Evolutionary conservation across 2,888 invertebrate genomes (phyloP).

Genomic region (Uloborus plumipes): DNA sequence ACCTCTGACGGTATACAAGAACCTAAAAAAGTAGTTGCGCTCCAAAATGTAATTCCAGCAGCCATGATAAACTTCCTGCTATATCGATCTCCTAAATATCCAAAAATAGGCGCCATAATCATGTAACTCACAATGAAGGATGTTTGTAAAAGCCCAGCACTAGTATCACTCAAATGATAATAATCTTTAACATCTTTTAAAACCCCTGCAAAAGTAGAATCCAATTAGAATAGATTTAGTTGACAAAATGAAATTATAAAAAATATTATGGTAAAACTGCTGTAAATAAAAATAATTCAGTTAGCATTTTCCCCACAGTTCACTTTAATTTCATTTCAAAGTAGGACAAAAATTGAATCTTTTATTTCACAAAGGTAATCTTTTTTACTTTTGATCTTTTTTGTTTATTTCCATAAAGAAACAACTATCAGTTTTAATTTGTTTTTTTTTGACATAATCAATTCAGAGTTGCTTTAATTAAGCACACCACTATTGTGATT

Average conservation of each 20-base stretch:
- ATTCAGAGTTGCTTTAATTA: no score
- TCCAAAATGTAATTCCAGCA: conserved; percentile 92
- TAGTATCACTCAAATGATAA: conserved; percentile 82
- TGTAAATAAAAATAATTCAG: no score
- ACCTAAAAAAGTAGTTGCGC: conserved; percentile 89
- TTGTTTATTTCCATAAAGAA: no score
- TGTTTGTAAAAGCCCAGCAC: conserved; percentile 90
- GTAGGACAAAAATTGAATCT: no score
- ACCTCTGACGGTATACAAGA: conserved; percentile 80
- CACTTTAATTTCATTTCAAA: no score
- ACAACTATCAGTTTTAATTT: no score
- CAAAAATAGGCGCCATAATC: conserved; percentile 97
- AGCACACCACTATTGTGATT: no score
- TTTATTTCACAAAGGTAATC: no score
- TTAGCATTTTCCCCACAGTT: no score
- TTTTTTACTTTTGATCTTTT: no score
- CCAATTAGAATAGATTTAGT: neutral
- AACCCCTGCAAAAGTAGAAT: conserved; percentile 72
- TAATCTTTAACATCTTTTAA: conserved; percentile 82
- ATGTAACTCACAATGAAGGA: conserved; percentile 97
- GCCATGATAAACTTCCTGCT: conserved; percentile 92
- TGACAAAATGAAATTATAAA: neutral
- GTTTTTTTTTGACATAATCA: no score
- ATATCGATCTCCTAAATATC: conserved; percentile 96
- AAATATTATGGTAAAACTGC: no score